A percentile compares a stretch with the other conserved stretches of the same genome.
Evolutionary conservation across 2,797 vertebrate genomes (phyloP).

Genomic region (Manis crassicaudata): DNA sequence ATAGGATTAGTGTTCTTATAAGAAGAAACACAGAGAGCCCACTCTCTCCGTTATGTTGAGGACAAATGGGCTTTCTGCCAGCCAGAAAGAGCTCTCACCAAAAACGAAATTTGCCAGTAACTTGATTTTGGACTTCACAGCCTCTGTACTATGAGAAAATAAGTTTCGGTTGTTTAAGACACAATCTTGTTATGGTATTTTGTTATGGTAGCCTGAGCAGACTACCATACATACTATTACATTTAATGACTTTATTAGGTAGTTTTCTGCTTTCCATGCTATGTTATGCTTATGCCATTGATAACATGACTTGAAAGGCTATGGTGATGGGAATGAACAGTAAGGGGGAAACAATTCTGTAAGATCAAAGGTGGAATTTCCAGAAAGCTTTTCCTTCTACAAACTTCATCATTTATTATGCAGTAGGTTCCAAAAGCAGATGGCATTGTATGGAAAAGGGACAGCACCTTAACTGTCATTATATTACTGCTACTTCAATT

Average conservation of each 20-base stretch:
- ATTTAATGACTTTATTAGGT: slow-evolving; percentile 5
- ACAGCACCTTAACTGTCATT: background rate
- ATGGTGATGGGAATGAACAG: background rate
- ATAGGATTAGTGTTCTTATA: background rate
- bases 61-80: background rate
- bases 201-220: background rate
- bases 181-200: background rate
- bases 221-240: background rate
- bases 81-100: background rate
- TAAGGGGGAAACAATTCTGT: background rate
- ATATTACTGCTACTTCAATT: background rate
- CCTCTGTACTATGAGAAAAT: background rate
- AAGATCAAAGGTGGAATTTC: slow-evolving; percentile 18
- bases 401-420: background rate
- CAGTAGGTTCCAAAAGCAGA: background rate
- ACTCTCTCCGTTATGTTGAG: background rate
- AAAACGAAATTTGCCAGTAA: background rate
- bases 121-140: background rate
- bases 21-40: background rate
- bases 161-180: background rate
- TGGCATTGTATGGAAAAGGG: background rate
- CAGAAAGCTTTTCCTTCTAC: background rate
- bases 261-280: background rate
- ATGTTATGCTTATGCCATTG: background rate
- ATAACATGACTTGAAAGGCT: background rate